Base-by-base conservation (phyloP, 2,888 invertebrate species). In the Pristionchus fissidentatus region DNA sequence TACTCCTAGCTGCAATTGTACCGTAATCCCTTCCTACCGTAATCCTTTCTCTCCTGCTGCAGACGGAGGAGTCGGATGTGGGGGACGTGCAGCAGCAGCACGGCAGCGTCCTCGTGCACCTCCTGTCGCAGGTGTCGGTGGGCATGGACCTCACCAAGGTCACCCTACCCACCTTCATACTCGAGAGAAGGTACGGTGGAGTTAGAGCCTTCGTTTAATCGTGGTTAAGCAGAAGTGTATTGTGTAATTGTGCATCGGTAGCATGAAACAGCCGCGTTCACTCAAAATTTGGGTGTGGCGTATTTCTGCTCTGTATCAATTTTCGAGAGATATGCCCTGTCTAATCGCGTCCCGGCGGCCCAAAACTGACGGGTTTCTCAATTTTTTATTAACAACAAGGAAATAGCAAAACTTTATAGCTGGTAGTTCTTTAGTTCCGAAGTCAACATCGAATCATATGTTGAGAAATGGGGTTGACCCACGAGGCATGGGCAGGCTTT, bases 111-210 rank as follows among this genome's bases (percentile, higher is more conserved):
- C 96, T 99, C 91, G 96, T 96, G 85, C 98, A 99, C 93, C 95
- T 99, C 80, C 94, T 99, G 88, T 97, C 97, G 26, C 78, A 91
- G 90, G 97, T 98, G 87, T 96, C 97, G 93, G 97, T 98, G 92
- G 98, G 98, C 86, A 99, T 99, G 99, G 99, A 99, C 94, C 95
- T 99, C 92, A 99, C 99, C 19, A 99, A 98, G 94, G 97, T 97
- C 86, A 97, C 97, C 82, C 94, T 99, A 87, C 99, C 99, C 35
- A 99, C 99, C 41, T 99, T 99, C 93, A 99, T 99, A 90, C 94
- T 99, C 90, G 99, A 99, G 93, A 95, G 97, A 93, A 95, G 83
- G 83, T 79, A 5, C 13, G 55, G 43, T 29, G 1, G 13, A 26
- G 8, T 60, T 26, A 15, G n/a, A 60, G 8, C 62, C 8, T 15